Evolutionary conservation across 2,797 vertebrate species (phyloP).

Genomic region (Zenarchopterus dispar): DNA sequence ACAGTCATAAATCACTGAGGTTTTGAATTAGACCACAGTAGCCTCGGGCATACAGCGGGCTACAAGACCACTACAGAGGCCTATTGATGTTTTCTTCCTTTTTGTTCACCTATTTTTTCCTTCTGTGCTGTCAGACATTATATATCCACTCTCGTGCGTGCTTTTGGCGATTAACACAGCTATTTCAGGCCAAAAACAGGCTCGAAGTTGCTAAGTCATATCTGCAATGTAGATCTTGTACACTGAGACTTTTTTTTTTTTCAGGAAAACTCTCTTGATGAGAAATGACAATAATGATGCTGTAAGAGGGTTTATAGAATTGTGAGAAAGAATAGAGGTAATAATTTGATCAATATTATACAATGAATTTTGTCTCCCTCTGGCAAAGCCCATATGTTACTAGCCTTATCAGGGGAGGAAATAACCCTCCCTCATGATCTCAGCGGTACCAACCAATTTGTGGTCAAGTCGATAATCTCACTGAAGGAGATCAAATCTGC

Average conservation of each 20-base stretch:
- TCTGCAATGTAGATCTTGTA: conserved; percentile 4
- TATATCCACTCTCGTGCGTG: conserved; percentile 40
- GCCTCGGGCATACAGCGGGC: conserved; percentile 24
- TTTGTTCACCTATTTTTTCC: conserved; percentile 52
- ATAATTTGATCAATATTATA: conserved; percentile 66
- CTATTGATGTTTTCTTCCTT: conserved; percentile 11
- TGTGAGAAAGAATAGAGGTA: conserved; percentile 40
- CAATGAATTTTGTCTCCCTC: conserved; percentile 46
- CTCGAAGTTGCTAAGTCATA: conserved; percentile 4
- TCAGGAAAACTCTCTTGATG: conserved; percentile 34
- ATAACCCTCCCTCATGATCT: conserved; percentile 52
- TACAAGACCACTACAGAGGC: background rate
- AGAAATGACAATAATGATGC: conserved; percentile 33
- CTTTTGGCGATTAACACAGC: conserved; percentile 43
- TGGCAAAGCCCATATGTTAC: conserved; percentile 43
- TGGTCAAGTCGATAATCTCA: conserved; percentile 67
- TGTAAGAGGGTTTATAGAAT: conserved; percentile 23
- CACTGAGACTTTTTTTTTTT: conserved; percentile 15
- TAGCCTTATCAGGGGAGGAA: conserved; percentile 53
- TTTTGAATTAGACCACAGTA: conserved; percentile 4
- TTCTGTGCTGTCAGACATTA: conserved; percentile 54
- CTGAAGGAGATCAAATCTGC: conserved; percentile 34
- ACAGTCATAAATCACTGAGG: conserved; percentile 35
- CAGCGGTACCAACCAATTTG: conserved; percentile 51
- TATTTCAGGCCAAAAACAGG: conserved; percentile 12